Evolutionary conservation across 2,888 invertebrate species (phyloP).

Genomic region (Pristionchus entomophagus): DNA sequence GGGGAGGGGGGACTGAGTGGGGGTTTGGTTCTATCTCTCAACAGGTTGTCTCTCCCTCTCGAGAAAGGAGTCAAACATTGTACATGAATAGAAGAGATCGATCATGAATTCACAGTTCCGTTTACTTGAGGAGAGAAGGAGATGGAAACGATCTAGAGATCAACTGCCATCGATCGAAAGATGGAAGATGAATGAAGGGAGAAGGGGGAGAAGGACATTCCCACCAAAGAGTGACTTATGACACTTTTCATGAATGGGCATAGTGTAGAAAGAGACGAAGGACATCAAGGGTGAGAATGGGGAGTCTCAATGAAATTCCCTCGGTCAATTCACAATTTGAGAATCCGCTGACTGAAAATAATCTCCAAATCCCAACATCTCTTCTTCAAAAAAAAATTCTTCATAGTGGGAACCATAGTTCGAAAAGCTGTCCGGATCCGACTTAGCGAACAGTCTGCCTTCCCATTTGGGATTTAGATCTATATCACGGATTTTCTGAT

Average conservation of each 20-base stretch:
- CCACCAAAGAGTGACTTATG: not conserved
- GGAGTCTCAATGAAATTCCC: too few species aligned
- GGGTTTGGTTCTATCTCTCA: slow-evolving; percentile 9
- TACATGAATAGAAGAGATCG: slow-evolving; percentile 4
- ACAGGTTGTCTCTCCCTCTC: slow-evolving; percentile 4
- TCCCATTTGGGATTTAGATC: too few species aligned
- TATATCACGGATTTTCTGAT: too few species aligned
- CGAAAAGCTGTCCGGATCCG: too few species aligned
- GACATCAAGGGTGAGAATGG: too few species aligned
- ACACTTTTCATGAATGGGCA: not conserved
- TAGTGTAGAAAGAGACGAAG: too few species aligned
- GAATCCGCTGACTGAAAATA: too few species aligned
- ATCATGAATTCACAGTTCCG: not conserved
- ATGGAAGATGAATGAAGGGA: not conserved
- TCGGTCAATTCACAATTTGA: too few species aligned
- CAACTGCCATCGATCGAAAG: not conserved
- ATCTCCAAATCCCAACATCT: too few species aligned
- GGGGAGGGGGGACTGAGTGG: not conserved
- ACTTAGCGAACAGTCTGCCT: too few species aligned
- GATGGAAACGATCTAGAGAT: not conserved
- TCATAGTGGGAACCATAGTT: too few species aligned
- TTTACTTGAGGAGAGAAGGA: not conserved
- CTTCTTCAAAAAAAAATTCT: too few species aligned
- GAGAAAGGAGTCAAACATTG: slow-evolving; percentile 14
- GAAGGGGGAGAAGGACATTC: not conserved